phyloP scores from a whole-genome alignment of 2,888 invertebrate genomes.

The Sarcophaga subvicina region DNA sequence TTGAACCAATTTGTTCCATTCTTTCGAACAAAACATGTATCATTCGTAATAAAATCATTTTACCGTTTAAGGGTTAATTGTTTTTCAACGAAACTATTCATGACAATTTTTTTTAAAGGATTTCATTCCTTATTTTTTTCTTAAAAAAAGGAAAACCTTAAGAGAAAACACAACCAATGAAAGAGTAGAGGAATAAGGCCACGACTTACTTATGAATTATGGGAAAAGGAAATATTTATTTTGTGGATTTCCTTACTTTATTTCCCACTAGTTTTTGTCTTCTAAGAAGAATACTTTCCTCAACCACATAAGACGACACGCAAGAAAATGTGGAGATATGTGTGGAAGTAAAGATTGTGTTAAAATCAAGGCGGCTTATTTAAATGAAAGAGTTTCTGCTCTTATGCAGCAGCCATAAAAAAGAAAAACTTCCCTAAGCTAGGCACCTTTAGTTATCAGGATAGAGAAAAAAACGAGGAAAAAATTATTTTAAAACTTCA shows the following conservation, averaged over 20 bases:
- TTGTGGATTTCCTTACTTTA: slow-evolving; percentile 44
- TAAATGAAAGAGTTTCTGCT: slow-evolving; percentile 61
- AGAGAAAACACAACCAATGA: neutral
- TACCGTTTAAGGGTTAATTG: slow-evolving; percentile 25
- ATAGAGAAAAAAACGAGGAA: slow-evolving; percentile 4
- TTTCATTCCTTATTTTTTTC: neutral
- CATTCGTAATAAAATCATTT: too few species aligned
- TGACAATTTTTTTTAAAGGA: slow-evolving; percentile 47
- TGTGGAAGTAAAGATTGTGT: slow-evolving; percentile 45
- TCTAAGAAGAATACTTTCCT: neutral
- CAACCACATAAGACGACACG: too few species aligned
- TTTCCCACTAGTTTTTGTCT: slow-evolving; percentile 29
- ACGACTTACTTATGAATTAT: slow-evolving; percentile 67
- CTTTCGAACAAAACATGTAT: too few species aligned
- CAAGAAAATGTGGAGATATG: slow-evolving; percentile 19
- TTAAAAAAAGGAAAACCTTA: neutral
- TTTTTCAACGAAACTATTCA: slow-evolving; percentile 50
- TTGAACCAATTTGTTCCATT: too few species aligned
- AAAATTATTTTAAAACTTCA: slow-evolving; percentile 31
- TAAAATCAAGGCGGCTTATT: slow-evolving; percentile 61
- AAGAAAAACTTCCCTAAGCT: slow-evolving; percentile 47
- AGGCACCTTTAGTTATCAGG: neutral
- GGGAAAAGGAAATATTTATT: slow-evolving; percentile 64
- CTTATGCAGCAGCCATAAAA: neutral
- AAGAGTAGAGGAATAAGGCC: slow-evolving; percentile 45